Percentiles rank a stretch among this genome's conserved stretches.
These are phyloP conservation scores for Trichonephila clavata DNA, from an alignment of 1,140 invertebrate genomes.

Conservation along the genomic window DNA sequence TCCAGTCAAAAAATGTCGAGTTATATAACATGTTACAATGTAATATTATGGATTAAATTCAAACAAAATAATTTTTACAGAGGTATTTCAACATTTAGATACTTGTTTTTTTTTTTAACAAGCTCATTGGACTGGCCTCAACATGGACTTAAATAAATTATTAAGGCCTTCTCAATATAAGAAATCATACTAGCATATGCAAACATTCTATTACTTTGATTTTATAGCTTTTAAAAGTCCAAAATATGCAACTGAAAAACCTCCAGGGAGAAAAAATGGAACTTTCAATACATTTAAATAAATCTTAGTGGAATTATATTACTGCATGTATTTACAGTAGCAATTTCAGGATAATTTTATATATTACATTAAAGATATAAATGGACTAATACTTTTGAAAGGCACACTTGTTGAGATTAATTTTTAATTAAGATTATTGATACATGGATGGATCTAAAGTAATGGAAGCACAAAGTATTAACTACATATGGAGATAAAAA, in stretches of 20 bases:
- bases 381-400: background rate
- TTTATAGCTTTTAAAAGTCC: background rate
- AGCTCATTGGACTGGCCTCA: background rate
- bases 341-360: background rate
- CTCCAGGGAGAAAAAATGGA: background rate
- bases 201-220: background rate
- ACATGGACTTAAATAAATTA: background rate
- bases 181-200: background rate
- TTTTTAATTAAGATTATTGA: background rate
- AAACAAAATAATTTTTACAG: background rate
- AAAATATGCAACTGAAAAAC: background rate
- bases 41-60: background rate
- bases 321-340: background rate
- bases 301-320: background rate
- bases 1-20: too few relatives aligned
- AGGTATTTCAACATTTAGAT: background rate
- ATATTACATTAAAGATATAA: background rate
- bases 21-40: background rate
- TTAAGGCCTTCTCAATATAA: background rate
- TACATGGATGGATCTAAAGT: conserved; percentile 20
- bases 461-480: conserved; percentile 13
- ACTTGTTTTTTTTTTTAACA: background rate
- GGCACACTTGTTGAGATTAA: background rate
- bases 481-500: background rate
- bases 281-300: background rate